Evolutionary conservation across 2,113 vertebrate genomes (phyloP), one percentile per base, ranked within the genome.

Genomic region (Ciconia stormi): DNA sequence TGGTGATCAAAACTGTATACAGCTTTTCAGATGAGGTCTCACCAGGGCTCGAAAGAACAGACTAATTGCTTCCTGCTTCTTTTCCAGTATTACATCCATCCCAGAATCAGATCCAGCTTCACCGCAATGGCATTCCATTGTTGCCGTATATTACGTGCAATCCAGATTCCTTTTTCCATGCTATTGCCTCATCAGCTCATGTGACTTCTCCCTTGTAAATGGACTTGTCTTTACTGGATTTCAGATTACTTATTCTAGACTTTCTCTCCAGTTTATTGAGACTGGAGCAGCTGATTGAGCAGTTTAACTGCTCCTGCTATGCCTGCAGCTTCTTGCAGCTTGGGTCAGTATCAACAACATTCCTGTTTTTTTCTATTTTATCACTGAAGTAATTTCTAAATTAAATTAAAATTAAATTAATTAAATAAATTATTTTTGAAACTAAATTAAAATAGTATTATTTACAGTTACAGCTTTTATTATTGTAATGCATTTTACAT

Each of bases 21-120:
- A 95, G 71, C 34, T 92, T 95, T 89, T 77, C 76, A 90, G 71
- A 88, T 65, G 82, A 95, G 76, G 79, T 66, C 67, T 77, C 94
- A 80, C 29, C 34, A 61, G 67, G 32, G 53, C 53, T 92, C 0
- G 0, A 78, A 92, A 74, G 55, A 86, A 77, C 66, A 92, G 62
- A 87, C 40, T 63, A 95, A 96, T 81, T 89, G n/a, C 40, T 86
- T 95, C 49, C 79, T 90, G 71, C 36, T 83, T 58, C 70, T 80
- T 44, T 74, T 65, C 30, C 53, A 80, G 56, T 20, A 47, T 52
- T 61, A 30, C 32, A 50, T 16, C 66, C 22, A 53, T 20, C 18
- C 46, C 49, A 86, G 79, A 80, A 90, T 77, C 65, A 80, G 34
- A 89, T 70, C 16, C 55, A 90, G 25, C 49, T 88, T 93, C 36